Conservation (phyloP, 2,888 invertebrate genomes). For the Euzetes globulus region DNA sequence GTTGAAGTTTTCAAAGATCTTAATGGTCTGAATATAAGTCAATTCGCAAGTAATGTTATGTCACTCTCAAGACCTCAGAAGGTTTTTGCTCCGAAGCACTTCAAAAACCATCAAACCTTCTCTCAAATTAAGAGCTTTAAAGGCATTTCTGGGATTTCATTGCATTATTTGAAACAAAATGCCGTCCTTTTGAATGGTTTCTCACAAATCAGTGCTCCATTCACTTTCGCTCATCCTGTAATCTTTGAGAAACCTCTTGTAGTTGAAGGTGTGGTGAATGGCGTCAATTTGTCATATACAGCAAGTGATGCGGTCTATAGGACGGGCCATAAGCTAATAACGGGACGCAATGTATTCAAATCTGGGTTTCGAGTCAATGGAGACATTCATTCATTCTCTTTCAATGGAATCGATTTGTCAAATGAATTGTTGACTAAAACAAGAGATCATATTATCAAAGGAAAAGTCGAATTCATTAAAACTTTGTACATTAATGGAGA, state of each 20-base stretch:
- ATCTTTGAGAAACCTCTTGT: not conserved
- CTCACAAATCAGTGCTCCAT: not conserved
- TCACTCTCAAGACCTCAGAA: constrained; percentile 36
- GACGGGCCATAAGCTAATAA: constrained; percentile 23
- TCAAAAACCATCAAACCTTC: constrained; percentile 25
- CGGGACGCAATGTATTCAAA: constrained; percentile 31
- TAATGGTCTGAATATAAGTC: constrained; percentile 35
- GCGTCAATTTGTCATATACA: not conserved
- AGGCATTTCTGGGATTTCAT: constrained; percentile 5
- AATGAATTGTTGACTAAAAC: constrained; percentile 30
- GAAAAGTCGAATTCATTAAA: not conserved
- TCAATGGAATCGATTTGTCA: constrained; percentile 34
- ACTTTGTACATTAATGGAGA: not conserved
- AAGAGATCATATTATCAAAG: constrained; percentile 7
- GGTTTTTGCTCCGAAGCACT: constrained; percentile 32
- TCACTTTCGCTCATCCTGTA: constrained; percentile 3
- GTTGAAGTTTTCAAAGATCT: constrained; percentile 30
- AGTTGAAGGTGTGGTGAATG: not conserved
- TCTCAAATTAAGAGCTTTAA: not conserved
- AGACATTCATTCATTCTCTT: constrained; percentile 31
- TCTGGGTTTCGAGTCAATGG: constrained; percentile 37
- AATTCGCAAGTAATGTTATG: constrained; percentile 39
- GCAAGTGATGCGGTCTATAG: constrained; percentile 34
- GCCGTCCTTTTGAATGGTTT: not conserved
- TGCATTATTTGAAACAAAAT: not conserved